These are phyloP conservation scores for Agriotes lineatus DNA, from an alignment of 2,888 invertebrate species.

Conservation along the genomic window DNA sequence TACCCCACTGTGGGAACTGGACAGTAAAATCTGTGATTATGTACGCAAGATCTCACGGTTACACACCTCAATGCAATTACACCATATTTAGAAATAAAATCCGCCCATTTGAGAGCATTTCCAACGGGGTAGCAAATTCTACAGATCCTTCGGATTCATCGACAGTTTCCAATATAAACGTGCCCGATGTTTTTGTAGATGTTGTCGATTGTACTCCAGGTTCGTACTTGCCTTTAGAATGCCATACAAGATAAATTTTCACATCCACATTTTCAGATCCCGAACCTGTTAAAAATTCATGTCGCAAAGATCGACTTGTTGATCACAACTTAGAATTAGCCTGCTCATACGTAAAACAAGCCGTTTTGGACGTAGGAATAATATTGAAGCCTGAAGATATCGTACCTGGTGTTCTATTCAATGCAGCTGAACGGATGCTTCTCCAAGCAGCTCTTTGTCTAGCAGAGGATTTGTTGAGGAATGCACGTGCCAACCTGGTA, in stretches of 20 bases:
- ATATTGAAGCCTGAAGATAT: conserved; percentile 67
- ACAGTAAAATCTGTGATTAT: conserved; percentile 65
- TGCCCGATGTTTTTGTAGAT: conserved; percentile 25
- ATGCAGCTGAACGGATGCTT: conserved; percentile 67
- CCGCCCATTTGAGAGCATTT: conserved; percentile 5
- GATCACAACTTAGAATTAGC: conserved; percentile 56
- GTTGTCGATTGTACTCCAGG: conserved; percentile 14
- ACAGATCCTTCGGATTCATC: neutral
- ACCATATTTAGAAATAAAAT: conserved; percentile 50
- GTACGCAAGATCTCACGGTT: conserved; percentile 67
- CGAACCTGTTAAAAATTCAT: neutral
- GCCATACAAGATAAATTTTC: neutral
- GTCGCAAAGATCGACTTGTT: conserved; percentile 45
- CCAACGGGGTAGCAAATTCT: conserved; percentile 24
- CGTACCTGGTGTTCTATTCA: conserved; percentile 64
- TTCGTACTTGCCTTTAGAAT: too few species aligned
- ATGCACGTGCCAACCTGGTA: conserved; percentile 56
- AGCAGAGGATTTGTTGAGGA: conserved; percentile 67
- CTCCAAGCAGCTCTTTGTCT: conserved; percentile 69
- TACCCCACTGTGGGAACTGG: conserved; percentile 61
- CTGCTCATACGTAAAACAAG: conserved; percentile 65
- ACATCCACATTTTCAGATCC: neutral
- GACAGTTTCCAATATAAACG: conserved; percentile 1
- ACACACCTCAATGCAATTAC: conserved; percentile 60
- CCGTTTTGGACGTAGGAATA: conserved; percentile 65